phyloP scores from a whole-genome alignment of 2,113 vertebrate species.

The Grus americana region DNA sequence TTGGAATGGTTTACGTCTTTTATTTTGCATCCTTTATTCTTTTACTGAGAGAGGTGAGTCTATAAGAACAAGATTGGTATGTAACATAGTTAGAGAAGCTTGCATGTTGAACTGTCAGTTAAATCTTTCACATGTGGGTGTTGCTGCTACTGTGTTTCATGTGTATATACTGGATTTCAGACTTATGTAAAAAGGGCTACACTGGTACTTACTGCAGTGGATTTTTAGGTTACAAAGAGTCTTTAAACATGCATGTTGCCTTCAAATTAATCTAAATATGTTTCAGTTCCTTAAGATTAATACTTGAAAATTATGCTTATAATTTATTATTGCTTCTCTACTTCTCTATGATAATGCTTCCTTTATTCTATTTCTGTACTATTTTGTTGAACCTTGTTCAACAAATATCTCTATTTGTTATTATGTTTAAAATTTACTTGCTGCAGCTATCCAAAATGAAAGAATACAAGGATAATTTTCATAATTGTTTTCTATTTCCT shows the following conservation, averaged over 20 bases:
- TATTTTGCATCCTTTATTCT: slow-evolving; percentile 98
- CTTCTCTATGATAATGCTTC: background rate
- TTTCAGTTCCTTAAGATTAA: background rate
- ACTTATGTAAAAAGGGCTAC: background rate
- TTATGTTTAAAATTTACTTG: background rate
- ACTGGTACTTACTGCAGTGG: background rate
- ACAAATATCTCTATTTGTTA: background rate
- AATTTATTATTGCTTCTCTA: background rate
- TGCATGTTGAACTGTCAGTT: background rate
- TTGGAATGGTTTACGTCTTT: slow-evolving; percentile 98
- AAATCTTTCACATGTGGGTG: background rate
- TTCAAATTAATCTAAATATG: background rate
- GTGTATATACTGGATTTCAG: background rate
- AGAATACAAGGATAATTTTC: background rate
- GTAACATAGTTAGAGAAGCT: background rate
- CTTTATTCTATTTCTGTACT: background rate
- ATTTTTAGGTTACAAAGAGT: background rate
- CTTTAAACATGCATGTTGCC: background rate
- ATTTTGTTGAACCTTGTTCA: background rate
- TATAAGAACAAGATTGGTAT: background rate
- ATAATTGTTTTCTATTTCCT: slow-evolving; percentile 9
- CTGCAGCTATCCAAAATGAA: background rate
- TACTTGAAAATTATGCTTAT: background rate
- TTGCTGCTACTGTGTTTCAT: background rate
- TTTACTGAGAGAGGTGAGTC: slow-evolving; percentile 90